Conservation (phyloP, 2,888 invertebrate species). For the Rotaria socialis region DNA sequence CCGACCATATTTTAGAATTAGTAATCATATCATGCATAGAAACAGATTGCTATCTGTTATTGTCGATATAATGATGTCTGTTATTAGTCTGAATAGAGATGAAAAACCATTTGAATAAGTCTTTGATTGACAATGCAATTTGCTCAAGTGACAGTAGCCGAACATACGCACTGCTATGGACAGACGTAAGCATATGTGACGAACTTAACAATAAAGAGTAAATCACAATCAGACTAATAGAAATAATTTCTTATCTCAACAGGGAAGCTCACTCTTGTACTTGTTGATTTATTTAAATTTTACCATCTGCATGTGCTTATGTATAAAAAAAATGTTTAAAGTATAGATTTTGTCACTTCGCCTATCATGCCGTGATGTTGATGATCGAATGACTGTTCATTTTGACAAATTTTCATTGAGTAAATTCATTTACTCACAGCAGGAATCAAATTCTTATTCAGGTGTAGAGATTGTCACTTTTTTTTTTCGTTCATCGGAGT, state of each 20-base stretch:
- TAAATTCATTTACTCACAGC: conserved; percentile 10
- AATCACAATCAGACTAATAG: not conserved
- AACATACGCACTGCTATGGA: not conserved
- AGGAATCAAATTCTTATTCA: not conserved
- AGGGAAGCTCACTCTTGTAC: conserved; percentile 12
- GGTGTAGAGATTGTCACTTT: not conserved
- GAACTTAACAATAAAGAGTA: not conserved
- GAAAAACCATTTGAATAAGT: not conserved
- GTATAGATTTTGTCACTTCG: not conserved
- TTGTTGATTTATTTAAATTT: conserved; percentile 14
- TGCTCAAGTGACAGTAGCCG: not conserved
- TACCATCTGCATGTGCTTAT: conserved; percentile 23
- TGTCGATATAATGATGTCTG: not conserved
- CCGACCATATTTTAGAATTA: not conserved
- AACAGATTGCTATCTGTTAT: not conserved
- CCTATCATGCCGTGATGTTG: not conserved
- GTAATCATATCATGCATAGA: not conserved
- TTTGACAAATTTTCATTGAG: not conserved
- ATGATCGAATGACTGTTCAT: conserved; percentile 8
- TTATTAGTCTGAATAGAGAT: not conserved
- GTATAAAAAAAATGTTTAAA: not conserved
- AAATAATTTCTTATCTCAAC: conserved; percentile 9
- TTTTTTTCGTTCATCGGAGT: not conserved
- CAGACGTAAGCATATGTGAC: not conserved
- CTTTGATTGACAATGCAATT: not conserved